Percentiles rank a stretch among this genome's conserved stretches.
phyloP scores from a whole-genome alignment of 30 jellyfish, hydroid and myxozoan genomes.

The Clytia hemisphaerica region DNA sequence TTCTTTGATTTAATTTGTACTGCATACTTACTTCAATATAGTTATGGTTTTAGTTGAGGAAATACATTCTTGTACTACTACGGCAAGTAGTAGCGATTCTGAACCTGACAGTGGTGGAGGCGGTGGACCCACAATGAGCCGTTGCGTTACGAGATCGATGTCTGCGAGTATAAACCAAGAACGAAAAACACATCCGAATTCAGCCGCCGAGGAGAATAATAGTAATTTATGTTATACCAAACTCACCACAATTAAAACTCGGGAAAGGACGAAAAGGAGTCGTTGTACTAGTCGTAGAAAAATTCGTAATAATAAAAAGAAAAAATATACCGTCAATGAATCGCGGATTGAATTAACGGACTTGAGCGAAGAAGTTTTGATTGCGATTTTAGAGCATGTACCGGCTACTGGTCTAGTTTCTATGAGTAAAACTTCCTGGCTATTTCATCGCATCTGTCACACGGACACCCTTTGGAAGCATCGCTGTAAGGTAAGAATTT shows the following conservation, averaged over 20 bases:
- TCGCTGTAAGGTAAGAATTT: slow-evolving; percentile 74
- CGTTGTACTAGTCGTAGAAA: slow-evolving; percentile 3
- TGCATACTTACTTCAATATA: too few species aligned
- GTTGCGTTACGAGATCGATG: slow-evolving; percentile 38
- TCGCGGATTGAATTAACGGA: slow-evolving; percentile 47
- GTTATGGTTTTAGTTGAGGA: too few species aligned
- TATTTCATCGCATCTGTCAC: slow-evolving; percentile 74
- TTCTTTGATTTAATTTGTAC: too few species aligned
- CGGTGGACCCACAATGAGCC: too few species aligned
- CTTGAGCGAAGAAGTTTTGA: slow-evolving; percentile 78
- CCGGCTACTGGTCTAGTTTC: slow-evolving; percentile 86
- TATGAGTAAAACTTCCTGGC: slow-evolving; percentile 71
- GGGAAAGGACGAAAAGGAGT: slow-evolving; percentile 20
- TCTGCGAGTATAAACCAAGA: slow-evolving; percentile 30
- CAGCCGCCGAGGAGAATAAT: background rate
- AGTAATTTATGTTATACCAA: background rate
- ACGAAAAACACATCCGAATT: background rate
- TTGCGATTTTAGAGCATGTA: slow-evolving; percentile 69
- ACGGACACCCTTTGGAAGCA: slow-evolving; percentile 88
- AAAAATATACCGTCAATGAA: background rate
- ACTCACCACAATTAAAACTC: background rate
- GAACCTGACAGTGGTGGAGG: too few species aligned
- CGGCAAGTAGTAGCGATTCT: too few species aligned
- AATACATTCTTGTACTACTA: too few species aligned
- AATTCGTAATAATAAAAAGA: background rate